Evolutionary conservation across 2,888 invertebrate species (phyloP), one percentile per base, ranked within the genome.

Genomic region (Fabriciana adippe): DNA sequence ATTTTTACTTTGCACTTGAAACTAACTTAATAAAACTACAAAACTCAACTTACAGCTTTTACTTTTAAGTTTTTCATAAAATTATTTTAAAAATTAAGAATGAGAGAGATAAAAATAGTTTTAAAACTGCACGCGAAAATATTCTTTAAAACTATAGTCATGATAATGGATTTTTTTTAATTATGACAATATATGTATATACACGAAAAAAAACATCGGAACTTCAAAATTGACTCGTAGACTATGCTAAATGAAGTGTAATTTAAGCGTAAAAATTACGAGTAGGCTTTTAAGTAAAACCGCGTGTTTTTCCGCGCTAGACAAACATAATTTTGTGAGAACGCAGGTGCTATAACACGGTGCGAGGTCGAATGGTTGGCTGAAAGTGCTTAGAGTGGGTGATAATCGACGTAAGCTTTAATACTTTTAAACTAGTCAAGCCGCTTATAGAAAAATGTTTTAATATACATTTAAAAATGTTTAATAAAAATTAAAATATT

Each of bases 301-400:
- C 35, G 54, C 15, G 60, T 31, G 48, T 60, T 48, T 54, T 50
- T 21, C 15, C 48, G 35, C 54, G 48, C 18, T 64, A 50, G 50
- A 50, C 65, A 56, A 66, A 66, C 61, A 64, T 35, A 53, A 65
- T 71, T 69, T 61, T 56, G 16, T 41, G 45, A 59, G 67, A 67
- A 69, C 72, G 50, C 70, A 72, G 72, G 72, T 72, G 72, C 64
- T 67, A 54, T 51, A 67, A 74, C 69, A 77, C 77, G 74, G 72
- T 73, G 56, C 60, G 55, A 45, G 59, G 62, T 65, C 41, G 47
- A 63, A 59, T 59, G 64, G 63, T 21, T 51, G 56, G 59, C 48
- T 55, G 59, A 56, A 68, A 68, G 61, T 68, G 56, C 57, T 70
- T 65, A 48, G 56, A 48, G 56, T 55, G 50, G 47, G 21, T 51